Conservation (phyloP, 1,140 invertebrate species). For the Euwallacea similis region DNA sequence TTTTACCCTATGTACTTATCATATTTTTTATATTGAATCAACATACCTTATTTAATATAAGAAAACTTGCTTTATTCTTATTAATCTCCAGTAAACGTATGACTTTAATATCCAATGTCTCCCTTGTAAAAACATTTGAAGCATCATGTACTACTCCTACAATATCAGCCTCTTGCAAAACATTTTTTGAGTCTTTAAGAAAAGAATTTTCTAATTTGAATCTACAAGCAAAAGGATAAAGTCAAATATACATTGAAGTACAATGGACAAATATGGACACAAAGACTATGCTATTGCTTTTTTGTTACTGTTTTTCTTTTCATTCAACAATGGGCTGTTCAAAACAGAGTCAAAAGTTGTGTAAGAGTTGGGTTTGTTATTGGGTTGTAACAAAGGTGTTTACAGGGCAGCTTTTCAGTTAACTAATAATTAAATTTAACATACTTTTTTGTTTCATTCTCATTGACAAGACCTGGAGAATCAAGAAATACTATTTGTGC, state of each 20-base stretch:
- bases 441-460: constrained; percentile 67
- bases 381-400: too few relatives aligned
- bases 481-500: constrained; percentile 89
- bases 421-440: not conserved
- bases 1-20: not conserved
- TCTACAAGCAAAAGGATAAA: constrained; percentile 54
- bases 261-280: too few relatives aligned
- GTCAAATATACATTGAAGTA: too few relatives aligned
- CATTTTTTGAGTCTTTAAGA: constrained; percentile 63
- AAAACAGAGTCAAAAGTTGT: too few relatives aligned
- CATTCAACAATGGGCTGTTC: too few relatives aligned
- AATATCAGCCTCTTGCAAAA: constrained; percentile 74
- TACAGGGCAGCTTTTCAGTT: not conserved
- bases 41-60: constrained; percentile 86
- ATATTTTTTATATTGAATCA: not conserved
- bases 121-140: constrained; percentile 67
- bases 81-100: constrained; percentile 67
- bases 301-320: too few relatives aligned
- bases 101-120: constrained; percentile 69
- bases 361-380: too few relatives aligned
- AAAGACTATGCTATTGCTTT: too few relatives aligned
- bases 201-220: constrained; percentile 70
- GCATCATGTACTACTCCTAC: constrained; percentile 86
- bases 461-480: constrained; percentile 78
- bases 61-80: constrained; percentile 68